Evolutionary conservation across 2,888 invertebrate species (phyloP).

Genomic region (Drosophila ezoana): DNA sequence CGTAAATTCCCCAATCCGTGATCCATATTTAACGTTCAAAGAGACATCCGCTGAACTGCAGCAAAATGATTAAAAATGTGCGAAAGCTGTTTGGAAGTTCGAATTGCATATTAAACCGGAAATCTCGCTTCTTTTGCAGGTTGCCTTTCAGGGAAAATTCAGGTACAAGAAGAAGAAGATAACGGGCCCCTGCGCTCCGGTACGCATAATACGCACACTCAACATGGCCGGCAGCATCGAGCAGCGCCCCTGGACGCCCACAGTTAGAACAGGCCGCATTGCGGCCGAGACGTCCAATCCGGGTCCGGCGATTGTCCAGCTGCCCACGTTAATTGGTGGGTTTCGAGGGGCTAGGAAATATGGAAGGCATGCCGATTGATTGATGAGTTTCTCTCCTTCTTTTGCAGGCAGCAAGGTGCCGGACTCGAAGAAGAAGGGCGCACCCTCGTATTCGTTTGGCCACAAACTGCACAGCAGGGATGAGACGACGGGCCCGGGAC

Average conservation of each 20-base stretch:
- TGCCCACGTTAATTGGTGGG: slow-evolving; percentile 93
- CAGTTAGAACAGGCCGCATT: slow-evolving; percentile 94
- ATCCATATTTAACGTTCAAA: neutral
- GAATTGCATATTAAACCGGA: too few species aligned
- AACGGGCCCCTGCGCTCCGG: slow-evolving; percentile 55
- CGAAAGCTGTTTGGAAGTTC: neutral
- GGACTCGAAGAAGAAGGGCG: slow-evolving; percentile 91
- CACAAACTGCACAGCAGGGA: slow-evolving; percentile 87
- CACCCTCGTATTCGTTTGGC: slow-evolving; percentile 94
- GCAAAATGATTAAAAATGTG: slow-evolving; percentile 36
- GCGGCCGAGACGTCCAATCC: slow-evolving; percentile 94
- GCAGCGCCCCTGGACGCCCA: slow-evolving; percentile 96
- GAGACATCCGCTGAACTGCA: slow-evolving; percentile 17
- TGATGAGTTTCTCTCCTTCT: too few species aligned
- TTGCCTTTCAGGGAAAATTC: neutral
- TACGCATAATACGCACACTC: slow-evolving; percentile 54
- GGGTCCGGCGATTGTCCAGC: slow-evolving; percentile 93
- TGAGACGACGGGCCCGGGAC: slow-evolving; percentile 90
- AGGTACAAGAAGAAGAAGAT: slow-evolving; percentile 17
- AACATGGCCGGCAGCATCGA: slow-evolving; percentile 88
- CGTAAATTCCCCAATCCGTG: neutral
- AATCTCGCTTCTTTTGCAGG: neutral
- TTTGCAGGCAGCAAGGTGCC: slow-evolving; percentile 89
- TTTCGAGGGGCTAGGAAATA: too few species aligned
- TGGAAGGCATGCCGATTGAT: too few species aligned